Evolutionary conservation across 1,140 invertebrate genomes (phyloP), one percentile per base, ranked within the genome.

Genomic region (Cotesia vestalis): DNA sequence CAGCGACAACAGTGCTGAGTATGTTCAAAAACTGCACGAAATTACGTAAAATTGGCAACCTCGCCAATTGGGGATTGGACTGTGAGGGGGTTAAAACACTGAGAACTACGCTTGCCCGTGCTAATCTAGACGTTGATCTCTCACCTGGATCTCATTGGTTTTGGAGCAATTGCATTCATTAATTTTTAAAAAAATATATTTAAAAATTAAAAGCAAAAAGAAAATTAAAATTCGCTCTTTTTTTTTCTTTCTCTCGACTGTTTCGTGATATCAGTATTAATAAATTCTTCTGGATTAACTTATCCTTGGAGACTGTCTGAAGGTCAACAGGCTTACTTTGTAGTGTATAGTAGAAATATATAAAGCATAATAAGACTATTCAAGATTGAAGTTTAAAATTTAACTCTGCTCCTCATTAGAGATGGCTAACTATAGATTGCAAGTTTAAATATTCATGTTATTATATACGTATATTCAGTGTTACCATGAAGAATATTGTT

Each of bases 71-170:
- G 87, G 83, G 81, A 1, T 73, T 88, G 9, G 82, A 85, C 38
- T 85, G 82, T 68, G 85, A 88, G 11, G 83, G 83, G 11, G 78
- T 87, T 2, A 75, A 76, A 62, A 81, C 78, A 4, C 67, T 88
- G 5, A 78, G 79, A 61, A 80, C 77, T 12, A 84, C 81, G 0
- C 68, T 87, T 0, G 75, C 77, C 1, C 79, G 79, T 5, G 80
- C 82, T 4, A 88, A 88, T 77, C 75, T 87, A n/a, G 81, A 88
- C 35, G 77, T 88, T 17, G 83, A 88, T 62, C 38, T 88, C 4
- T 85, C 84, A 67, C 78, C 83, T 6, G 86, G 84, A 11, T 85
- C 85, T 3, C 87, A 88, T 70, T 88, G 87, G 87, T 87, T 85
- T 70, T 88, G 84, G 81, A 86, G 81, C 55, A 80, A 85, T 69